Conservation (phyloP, 2,113 vertebrate genomes). For the Cyanoliseus patagonus region DNA sequence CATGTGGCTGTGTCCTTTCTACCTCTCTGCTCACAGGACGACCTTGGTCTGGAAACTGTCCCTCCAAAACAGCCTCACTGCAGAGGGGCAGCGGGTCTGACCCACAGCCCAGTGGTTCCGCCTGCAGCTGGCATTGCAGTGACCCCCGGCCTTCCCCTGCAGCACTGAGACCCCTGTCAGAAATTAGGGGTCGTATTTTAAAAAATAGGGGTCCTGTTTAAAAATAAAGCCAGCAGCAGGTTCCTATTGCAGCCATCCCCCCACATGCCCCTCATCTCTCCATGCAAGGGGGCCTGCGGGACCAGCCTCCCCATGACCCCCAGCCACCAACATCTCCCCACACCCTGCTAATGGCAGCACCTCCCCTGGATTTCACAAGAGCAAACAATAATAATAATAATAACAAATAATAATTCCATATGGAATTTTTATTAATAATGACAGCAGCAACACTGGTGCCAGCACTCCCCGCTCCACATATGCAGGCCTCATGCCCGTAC, state of each 20-base stretch:
- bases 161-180: background rate
- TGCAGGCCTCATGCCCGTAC: accelerated
- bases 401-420: background rate
- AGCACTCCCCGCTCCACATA: accelerated
- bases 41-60: background rate
- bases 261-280: background rate
- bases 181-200: background rate
- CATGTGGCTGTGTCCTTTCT: background rate
- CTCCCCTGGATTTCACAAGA: background rate
- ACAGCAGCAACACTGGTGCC: background rate
- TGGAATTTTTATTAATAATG: background rate
- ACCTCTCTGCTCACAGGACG: background rate
- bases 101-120: accelerated
- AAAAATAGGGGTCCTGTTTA: background rate
- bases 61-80: background rate
- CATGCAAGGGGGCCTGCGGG: background rate
- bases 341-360: background rate
- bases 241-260: background rate
- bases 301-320: background rate
- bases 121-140: accelerated
- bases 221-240: background rate
- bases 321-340: accelerated
- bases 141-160: background rate
- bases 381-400: too few relatives aligned
- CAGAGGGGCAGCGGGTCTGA: accelerated